phyloP scores from a whole-genome alignment of 2,113 vertebrate species.

The Cynocephalus volans region DNA sequence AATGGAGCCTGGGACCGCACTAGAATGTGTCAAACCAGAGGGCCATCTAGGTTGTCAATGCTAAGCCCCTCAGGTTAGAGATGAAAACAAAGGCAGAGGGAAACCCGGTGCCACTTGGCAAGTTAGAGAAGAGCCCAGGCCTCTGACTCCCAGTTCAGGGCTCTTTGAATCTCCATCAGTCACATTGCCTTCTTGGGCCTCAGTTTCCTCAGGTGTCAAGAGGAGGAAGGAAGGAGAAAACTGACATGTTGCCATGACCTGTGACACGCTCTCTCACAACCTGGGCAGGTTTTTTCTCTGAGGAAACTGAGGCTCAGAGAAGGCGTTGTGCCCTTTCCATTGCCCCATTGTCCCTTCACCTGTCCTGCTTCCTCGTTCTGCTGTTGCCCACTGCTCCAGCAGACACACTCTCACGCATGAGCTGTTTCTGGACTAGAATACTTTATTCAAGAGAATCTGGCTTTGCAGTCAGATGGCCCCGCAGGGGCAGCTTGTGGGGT shows the following conservation, averaged over 20 bases:
- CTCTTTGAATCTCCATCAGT: not conserved
- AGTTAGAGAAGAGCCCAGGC: not conserved
- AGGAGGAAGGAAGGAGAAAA: not conserved
- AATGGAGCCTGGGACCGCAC: not conserved
- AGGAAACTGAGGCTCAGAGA: not conserved
- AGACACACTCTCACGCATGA: not conserved
- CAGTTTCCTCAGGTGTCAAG: not conserved
- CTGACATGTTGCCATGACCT: not conserved
- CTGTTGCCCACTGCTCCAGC: accelerated
- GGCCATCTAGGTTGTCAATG: too few relatives aligned
- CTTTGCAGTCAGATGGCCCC: conserved; percentile 61
- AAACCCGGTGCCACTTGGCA: not conserved
- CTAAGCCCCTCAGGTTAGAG: not conserved
- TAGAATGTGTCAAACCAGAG: not conserved
- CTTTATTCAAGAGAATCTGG: conserved; percentile 86
- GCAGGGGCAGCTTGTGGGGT: not conserved
- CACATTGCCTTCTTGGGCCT: not conserved
- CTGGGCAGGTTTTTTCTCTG: not conserved
- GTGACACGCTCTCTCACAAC: not conserved
- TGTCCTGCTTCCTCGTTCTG: not conserved
- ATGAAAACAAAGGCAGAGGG: not conserved
- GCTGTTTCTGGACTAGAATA: conserved; percentile 76
- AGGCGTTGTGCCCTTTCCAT: accelerated
- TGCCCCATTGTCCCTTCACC: accelerated
- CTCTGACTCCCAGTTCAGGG: not conserved